Evolutionary conservation across 1,140 invertebrate species (phyloP), one percentile per base, ranked within the genome.

Genomic region (Zaprionus vittiger): DNA sequence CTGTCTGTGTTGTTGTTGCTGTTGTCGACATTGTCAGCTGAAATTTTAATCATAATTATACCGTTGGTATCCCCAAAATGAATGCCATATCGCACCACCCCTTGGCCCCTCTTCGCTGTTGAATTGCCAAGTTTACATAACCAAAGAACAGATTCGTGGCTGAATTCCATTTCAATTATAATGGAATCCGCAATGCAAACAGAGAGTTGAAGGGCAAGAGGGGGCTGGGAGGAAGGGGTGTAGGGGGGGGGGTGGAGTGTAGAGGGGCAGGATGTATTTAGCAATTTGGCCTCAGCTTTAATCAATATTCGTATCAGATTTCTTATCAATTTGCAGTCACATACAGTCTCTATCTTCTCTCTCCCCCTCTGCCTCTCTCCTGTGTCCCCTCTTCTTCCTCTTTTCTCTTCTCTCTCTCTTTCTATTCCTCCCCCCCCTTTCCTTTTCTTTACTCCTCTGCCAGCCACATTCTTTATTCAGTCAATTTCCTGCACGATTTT

Each of bases 1-100:
- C 7, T 22, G 14, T 2, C n/a, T 37, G 5, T 52, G 5, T 38
- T 61, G n/a, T 56, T 55, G 34, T 34, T 24, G 41, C 20, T n/a
- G 26, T 20, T 12, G 17, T 26, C 37, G 14, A 49, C 57, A 68
- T 61, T 73, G 72, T 70, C 72, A 54, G 68, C 73, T 70, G 22
- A 60, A 72, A 56, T 63, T 57, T 66, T 67, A 67, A 77, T 73
- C 70, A 77, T 73, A 77, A 73, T 73, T 77, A 73, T 73, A 5
- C 62, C 34, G 71, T 26, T 41, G 61, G 20, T 41, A 52, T 44
- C 34, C 44, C 31, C 49, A 34, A 62, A 62, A 31, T 49, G 62
- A 54, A 28, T 28, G 41, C 20, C 5, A 14, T 14, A 20, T 4
- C 20, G 14, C 47, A 1, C 2, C 1, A 0, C 47, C 11, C 20